Percentiles rank a stretch among this genome's conserved stretches.
phyloP scores from a whole-genome alignment of 2,113 vertebrate species.

The Furnarius figulus region DNA sequence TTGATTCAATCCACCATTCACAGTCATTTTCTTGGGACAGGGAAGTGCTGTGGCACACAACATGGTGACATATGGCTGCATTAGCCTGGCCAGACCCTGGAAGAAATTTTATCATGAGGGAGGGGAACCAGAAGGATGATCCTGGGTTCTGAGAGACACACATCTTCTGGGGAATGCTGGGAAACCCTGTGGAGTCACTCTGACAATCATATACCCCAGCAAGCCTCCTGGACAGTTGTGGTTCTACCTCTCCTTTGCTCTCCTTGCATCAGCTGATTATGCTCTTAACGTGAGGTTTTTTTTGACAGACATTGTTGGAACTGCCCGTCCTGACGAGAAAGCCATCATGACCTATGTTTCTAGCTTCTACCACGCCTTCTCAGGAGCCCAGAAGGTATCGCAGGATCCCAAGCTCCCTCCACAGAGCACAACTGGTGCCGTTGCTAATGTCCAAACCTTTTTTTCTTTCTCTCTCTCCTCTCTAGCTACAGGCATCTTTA shows the following conservation, averaged over 20 bases:
- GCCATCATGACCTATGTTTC: constrained; percentile 99
- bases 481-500: constrained; percentile 62
- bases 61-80: neutral
- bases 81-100: neutral
- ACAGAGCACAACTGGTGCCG: constrained; percentile 72
- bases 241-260: constrained; percentile 32
- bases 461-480: constrained; percentile 52
- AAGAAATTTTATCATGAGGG: neutral
- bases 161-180: neutral
- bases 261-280: constrained; percentile 33
- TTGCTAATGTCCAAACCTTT: constrained; percentile 81
- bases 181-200: neutral
- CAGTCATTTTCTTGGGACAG: neutral
- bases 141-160: neutral
- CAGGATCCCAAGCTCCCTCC: constrained; percentile 80
- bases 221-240: constrained; percentile 16
- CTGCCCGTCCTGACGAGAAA: constrained; percentile 97
- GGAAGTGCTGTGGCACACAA: neutral
- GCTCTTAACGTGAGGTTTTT: constrained; percentile 74
- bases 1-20: neutral
- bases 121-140: neutral
- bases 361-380: constrained; percentile 99
- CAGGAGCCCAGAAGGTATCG: constrained; percentile 99
- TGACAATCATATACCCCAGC: neutral
- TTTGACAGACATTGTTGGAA: constrained; percentile 97